phyloP scores from a whole-genome alignment of 2,888 invertebrate species.

The Halictus quadricinctus region DNA sequence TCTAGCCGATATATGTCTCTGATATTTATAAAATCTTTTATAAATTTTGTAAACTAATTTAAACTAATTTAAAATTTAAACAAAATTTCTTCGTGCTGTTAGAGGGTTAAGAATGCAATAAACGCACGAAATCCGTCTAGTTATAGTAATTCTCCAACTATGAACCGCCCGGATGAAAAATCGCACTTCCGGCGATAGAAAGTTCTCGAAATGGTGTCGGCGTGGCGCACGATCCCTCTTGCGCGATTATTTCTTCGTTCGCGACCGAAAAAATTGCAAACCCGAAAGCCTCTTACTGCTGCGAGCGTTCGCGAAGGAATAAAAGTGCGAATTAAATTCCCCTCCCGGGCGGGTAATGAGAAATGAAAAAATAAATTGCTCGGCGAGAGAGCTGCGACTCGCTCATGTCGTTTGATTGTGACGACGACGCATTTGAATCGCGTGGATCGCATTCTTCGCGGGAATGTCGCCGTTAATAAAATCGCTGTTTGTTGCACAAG shows the following conservation, averaged over 20 bases:
- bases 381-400: neutral
- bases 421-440: conserved; percentile 5
- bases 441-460: neutral
- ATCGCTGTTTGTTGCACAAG: neutral
- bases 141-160: neutral
- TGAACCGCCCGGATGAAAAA: neutral
- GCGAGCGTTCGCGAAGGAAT: conserved; percentile 1
- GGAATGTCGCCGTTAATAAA: conserved; percentile 40
- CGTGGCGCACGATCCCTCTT: neutral
- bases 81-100: neutral
- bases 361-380: neutral
- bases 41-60: too few relatives aligned
- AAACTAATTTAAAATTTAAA: neutral
- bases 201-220: neutral
- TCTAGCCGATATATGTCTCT: too few relatives aligned
- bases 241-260: conserved; percentile 3
- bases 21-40: too few relatives aligned
- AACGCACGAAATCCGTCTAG: neutral
- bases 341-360: conserved; percentile 26
- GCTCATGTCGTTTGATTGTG: conserved; percentile 6
- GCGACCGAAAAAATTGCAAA: conserved; percentile 33
- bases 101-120: neutral
- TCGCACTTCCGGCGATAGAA: neutral
- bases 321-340: conserved; percentile 56
- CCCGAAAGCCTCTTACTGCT: conserved; percentile 31